A percentile compares a stretch with the other conserved stretches of the same genome.
Conservation (phyloP, 53 echinoderm and acorn worm species). For the Paracentrotus lividus region DNA sequence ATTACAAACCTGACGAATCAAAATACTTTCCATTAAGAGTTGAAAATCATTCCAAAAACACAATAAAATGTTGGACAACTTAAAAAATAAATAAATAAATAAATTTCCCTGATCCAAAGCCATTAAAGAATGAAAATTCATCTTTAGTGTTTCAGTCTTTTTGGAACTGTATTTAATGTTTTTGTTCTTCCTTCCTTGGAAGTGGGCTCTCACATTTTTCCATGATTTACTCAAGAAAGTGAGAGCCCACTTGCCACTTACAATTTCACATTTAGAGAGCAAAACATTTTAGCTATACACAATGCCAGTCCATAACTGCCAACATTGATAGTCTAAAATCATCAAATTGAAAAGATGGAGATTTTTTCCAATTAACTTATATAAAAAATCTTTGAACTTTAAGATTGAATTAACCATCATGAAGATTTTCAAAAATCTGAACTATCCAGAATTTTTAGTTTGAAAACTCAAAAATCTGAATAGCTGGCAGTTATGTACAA, state of each 20-base stretch:
- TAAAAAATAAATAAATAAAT: not conserved
- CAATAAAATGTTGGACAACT: not conserved
- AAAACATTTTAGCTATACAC: conserved; percentile 5
- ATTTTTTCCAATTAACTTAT: not conserved
- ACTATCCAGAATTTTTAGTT: conserved; percentile 4
- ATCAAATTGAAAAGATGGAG: conserved; percentile 15
- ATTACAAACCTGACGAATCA: conserved; percentile 15
- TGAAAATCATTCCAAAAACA: conserved; percentile 9
- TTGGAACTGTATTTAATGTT: conserved; percentile 8
- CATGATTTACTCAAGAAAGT: not conserved
- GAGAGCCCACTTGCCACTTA: conserved; percentile 14
- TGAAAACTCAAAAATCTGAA: conserved; percentile 9
- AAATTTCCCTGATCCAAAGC: not conserved
- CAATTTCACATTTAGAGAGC: conserved; percentile 8
- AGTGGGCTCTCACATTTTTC: not conserved
- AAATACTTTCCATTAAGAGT: conserved; percentile 6
- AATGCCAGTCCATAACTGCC: not conserved
- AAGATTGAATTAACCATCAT: not conserved
- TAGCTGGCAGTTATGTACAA: not conserved
- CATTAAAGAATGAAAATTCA: not conserved
- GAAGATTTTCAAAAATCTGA: conserved; percentile 15
- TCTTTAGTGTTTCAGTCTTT: conserved; percentile 6
- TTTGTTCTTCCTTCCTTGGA: not conserved
- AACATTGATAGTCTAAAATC: conserved; percentile 15
- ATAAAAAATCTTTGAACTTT: not conserved